Evolutionary conservation across 2,113 vertebrate genomes (phyloP).

Genomic region (Chionodraco myersi): DNA sequence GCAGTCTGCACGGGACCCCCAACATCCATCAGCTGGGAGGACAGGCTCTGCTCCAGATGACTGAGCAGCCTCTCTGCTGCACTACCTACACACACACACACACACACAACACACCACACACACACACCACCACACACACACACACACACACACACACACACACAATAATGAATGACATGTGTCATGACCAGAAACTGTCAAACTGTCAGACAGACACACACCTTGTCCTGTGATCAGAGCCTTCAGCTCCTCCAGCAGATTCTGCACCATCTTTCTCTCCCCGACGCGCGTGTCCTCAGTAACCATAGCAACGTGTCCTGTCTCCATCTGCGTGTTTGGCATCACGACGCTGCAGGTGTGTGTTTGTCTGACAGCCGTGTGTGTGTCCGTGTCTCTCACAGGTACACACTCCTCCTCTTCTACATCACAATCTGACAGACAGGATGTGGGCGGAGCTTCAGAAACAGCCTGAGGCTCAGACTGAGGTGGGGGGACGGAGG

Average conservation of each 20-base stretch:
- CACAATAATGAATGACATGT: neutral
- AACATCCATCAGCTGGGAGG: conserved; percentile 77
- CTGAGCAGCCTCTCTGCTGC: conserved; percentile 84
- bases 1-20: conserved; percentile 81
- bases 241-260: conserved; percentile 89
- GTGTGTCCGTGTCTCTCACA: conserved; percentile 70
- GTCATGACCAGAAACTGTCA: too few relatives aligned
- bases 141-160: conserved; percentile 45
- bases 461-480: neutral
- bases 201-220: conserved; percentile 47
- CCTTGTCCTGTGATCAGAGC: conserved; percentile 86
- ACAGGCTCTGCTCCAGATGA: conserved; percentile 85
- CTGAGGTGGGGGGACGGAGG: neutral
- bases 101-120: conserved; percentile 65
- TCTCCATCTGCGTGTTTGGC: neutral
- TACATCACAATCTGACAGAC: neutral
- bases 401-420: conserved; percentile 77
- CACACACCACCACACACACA: conserved; percentile 52
- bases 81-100: conserved; percentile 75
- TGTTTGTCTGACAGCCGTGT: neutral
- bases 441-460: neutral
- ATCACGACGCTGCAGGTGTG: neutral
- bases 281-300: neutral
- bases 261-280: conserved; percentile 78
- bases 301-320: neutral